phyloP scores from a whole-genome alignment of 2,797 vertebrate species.

The Lemur catta region DNA sequence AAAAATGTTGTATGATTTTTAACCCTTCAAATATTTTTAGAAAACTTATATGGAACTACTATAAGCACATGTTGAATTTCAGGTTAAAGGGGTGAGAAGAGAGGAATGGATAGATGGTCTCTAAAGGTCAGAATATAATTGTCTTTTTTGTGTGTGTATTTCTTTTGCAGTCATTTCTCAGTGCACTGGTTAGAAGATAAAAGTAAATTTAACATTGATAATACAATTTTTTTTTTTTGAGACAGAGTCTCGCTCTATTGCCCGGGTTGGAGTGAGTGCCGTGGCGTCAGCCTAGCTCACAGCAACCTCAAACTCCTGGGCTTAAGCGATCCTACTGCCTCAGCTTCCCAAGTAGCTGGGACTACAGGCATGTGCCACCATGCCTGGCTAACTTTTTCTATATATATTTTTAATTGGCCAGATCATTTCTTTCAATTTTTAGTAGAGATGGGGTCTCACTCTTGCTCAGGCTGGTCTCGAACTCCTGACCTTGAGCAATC shows the following conservation, averaged over 20 bases:
- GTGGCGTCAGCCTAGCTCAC: no score
- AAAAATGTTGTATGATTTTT: neutral
- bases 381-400: no score
- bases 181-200: neutral
- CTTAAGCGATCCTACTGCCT: no score
- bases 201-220: neutral
- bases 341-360: no score
- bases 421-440: no score
- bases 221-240: neutral
- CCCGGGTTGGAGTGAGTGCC: neutral
- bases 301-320: no score
- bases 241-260: neutral
- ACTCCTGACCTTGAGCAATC: no score
- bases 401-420: no score
- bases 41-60: neutral
- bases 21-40: neutral
- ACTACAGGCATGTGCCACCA: no score
- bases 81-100: neutral
- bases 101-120: neutral
- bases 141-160: neutral
- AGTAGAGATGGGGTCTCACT: no score
- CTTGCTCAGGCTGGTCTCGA: no score
- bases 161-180: neutral
- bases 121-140: neutral
- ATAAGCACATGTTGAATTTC: neutral